Percentiles rank a stretch among this genome's conserved stretches.
These are phyloP conservation scores for Psylliodes chrysocephalus DNA, from an alignment of 2,888 invertebrate genomes.

Conservation along the genomic window DNA sequence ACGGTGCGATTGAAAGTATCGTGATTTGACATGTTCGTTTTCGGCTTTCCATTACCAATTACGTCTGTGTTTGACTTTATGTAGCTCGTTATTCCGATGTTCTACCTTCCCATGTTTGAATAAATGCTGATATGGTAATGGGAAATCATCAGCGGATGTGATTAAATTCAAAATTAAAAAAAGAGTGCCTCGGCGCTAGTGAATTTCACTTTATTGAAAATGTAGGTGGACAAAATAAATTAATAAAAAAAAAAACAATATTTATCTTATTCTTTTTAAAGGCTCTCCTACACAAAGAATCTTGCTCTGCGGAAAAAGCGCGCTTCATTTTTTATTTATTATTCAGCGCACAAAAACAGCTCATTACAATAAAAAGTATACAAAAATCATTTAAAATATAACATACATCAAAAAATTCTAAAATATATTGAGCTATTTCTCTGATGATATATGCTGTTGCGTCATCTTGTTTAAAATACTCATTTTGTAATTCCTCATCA, in stretches of 20 bases:
- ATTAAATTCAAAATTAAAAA: constrained; percentile 55
- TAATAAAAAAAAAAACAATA: background rate
- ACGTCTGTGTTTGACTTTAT: constrained; percentile 53
- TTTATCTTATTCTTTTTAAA: no score
- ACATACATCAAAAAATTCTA: no score
- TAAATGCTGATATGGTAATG: constrained; percentile 53
- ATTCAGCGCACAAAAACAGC: no score
- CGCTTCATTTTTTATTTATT: no score
- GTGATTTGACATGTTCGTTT: constrained; percentile 36
- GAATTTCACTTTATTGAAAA: background rate
- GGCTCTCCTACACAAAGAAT: no score
- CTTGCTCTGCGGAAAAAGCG: no score
- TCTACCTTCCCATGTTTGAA: constrained; percentile 52
- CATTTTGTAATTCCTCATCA: no score
- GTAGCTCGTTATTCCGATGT: constrained; percentile 52
- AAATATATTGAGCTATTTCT: no score
- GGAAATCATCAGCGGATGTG: constrained; percentile 49
- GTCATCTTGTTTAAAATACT: no score
- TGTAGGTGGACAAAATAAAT: background rate
- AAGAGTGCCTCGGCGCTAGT: background rate
- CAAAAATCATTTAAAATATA: no score
- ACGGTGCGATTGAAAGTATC: constrained; percentile 32
- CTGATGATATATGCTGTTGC: no score
- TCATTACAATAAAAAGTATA: no score
- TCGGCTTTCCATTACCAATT: constrained; percentile 51